phyloP scores from a whole-genome alignment of 2,888 invertebrate species.

The Ormyrus nitidulus region DNA sequence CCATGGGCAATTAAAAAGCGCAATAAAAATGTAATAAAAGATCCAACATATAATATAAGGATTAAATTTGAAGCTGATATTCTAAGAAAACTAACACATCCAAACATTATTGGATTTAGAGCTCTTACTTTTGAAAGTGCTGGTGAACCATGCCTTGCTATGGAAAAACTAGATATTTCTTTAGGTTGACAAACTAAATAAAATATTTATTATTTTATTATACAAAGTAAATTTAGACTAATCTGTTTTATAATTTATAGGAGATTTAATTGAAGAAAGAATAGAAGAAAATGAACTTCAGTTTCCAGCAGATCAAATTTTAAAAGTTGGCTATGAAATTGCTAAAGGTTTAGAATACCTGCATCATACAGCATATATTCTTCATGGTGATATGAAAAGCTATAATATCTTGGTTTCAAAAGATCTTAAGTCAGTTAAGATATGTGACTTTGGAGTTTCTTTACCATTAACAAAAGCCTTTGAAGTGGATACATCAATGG shows the following conservation, averaged over 20 bases:
- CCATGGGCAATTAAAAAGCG: constrained; percentile 92
- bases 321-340: constrained; percentile 82
- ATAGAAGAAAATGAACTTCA: constrained; percentile 76
- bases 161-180: constrained; percentile 86
- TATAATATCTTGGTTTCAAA: constrained; percentile 88
- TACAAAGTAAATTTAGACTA: neutral
- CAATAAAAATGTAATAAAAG: constrained; percentile 74
- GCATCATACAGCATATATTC: constrained; percentile 82
- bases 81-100: constrained; percentile 83
- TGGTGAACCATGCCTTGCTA: constrained; percentile 82
- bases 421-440: constrained; percentile 84
- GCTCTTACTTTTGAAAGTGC: constrained; percentile 77
- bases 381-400: constrained; percentile 92
- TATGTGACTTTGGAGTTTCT: constrained; percentile 92
- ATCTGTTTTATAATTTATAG: constrained; percentile 57
- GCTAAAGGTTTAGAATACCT: constrained; percentile 86
- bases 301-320: constrained; percentile 80
- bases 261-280: constrained; percentile 84
- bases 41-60: constrained; percentile 77
- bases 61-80: constrained; percentile 85
- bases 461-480: constrained; percentile 81
- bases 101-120: constrained; percentile 89
- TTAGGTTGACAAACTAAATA: constrained; percentile 74
- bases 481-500: constrained; percentile 77
- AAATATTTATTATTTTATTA: constrained; percentile 20